phyloP scores from a whole-genome alignment of 2,888 invertebrate species.

The Meiosimyza decipiens region DNA sequence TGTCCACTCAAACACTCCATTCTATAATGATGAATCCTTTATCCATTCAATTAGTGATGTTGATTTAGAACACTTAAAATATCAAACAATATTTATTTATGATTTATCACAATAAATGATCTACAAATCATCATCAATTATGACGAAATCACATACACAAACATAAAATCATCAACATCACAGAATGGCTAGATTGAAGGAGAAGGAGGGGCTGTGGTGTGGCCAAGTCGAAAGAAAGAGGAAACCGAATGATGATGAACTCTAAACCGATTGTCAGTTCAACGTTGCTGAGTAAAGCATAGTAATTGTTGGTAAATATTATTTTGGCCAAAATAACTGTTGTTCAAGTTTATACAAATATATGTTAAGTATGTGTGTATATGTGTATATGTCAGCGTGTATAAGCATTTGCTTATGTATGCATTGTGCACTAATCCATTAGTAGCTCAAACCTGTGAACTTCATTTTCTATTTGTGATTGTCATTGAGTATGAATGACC shows the following conservation, averaged over 20 bases:
- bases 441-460: not conserved
- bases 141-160: slow-evolving; percentile 32
- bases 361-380: not conserved
- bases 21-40: slow-evolving; percentile 42
- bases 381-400: not conserved
- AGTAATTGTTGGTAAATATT: slow-evolving; percentile 37
- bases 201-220: too few relatives aligned
- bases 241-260: too few relatives aligned
- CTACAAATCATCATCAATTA: slow-evolving; percentile 56
- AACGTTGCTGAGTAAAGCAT: slow-evolving; percentile 11
- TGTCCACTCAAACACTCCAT: too few relatives aligned
- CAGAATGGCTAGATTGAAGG: slow-evolving; percentile 16
- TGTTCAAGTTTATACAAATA: not conserved
- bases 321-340: slow-evolving; percentile 32
- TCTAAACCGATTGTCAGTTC: too few relatives aligned
- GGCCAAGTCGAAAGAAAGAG: too few relatives aligned
- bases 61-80: slow-evolving; percentile 59
- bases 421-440: not conserved
- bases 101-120: slow-evolving; percentile 62
- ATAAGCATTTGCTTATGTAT: slow-evolving; percentile 25
- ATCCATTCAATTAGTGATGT: slow-evolving; percentile 56
- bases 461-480: slow-evolving; percentile 21
- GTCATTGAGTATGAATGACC: slow-evolving; percentile 30
- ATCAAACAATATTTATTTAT: slow-evolving; percentile 48
- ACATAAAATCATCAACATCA: slow-evolving; percentile 34